Evolutionary conservation across 1,140 invertebrate genomes (phyloP), one percentile per base, ranked within the genome.

Genomic region (Choristoneura fumiferana): DNA sequence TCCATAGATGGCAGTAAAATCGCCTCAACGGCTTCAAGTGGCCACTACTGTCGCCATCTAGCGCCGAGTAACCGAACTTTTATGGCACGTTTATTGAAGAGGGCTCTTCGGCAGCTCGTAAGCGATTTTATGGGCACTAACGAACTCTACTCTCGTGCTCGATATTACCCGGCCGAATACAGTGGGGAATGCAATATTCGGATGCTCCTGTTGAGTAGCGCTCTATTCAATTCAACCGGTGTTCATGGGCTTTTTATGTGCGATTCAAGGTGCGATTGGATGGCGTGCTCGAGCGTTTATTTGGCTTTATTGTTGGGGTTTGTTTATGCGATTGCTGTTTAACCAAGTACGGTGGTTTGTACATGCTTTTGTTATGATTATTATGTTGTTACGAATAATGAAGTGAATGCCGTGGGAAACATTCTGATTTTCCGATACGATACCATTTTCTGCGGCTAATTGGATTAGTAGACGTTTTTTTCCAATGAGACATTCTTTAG

Each of bases 301-400:
- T 89, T 89, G 78, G 81, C 78, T 87, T 89, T 89, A 89, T 87
- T 87, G 83, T 89, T 78, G 81, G 84, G 86, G 83, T 89, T 89
- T 89, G 86, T 89, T 89, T 89, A 89, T 89, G 83, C 82, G 86
- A 89, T 87, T 84, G 81, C 86, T 87, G 84, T 89, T 86, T 86
- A 89, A 84, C 80, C 82, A 81, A 86, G 78, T 84, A 81, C 77
- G 76, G 78, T 82, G 77, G 34, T 84, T 85, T 77, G 75, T 81
- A 86, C 84, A 84, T 80, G 80, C 76, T 81, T 81, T 84, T 81
- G 78, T 84, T 87, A 86, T 87, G 79, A 88, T 88, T 84, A 88
- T 88, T 81, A 85, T 81, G 80, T 81, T 81, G 81, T 84, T 86
- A 65, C 60, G 73, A 69, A 83, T 81, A 83, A 83, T 81, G 76